These are phyloP conservation scores for Perithous albicinctus DNA, from an alignment of 2,888 invertebrate genomes.

Conservation along the genomic window DNA sequence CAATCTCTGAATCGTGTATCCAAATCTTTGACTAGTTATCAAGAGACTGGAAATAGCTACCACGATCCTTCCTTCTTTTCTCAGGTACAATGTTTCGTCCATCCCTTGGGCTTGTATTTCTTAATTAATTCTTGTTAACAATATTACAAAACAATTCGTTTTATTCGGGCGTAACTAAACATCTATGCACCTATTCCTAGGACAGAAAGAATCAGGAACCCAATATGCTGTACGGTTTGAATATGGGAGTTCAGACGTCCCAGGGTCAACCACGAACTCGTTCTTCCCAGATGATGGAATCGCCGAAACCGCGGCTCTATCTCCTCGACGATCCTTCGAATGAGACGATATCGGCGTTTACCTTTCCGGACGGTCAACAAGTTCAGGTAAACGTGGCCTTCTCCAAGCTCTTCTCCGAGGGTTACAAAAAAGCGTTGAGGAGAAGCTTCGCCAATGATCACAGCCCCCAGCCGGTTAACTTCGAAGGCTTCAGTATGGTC, in stretches of 20 bases:
- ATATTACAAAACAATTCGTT: neutral
- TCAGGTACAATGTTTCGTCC: conserved; percentile 60
- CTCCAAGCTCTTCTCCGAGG: conserved; percentile 69
- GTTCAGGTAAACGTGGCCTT: conserved; percentile 71
- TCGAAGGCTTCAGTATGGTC: conserved; percentile 70
- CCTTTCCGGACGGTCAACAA: conserved; percentile 71
- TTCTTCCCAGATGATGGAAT: conserved; percentile 24
- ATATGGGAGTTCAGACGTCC: conserved; percentile 30
- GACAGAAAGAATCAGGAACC: conserved; percentile 65
- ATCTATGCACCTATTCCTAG: conserved; percentile 55
- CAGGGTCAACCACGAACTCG: conserved; percentile 15
- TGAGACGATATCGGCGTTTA: conserved; percentile 66
- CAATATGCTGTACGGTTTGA: conserved; percentile 53
- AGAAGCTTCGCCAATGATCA: conserved; percentile 68
- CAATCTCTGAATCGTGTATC: conserved; percentile 65
- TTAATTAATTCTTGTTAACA: neutral
- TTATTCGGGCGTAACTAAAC: neutral
- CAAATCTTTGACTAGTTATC: conserved; percentile 60
- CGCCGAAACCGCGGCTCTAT: conserved; percentile 65
- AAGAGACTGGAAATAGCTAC: conserved; percentile 42
- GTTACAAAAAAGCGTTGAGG: conserved; percentile 68
- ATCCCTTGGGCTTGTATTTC: neutral
- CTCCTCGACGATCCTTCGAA: conserved; percentile 65
- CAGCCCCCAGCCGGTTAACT: conserved; percentile 66
- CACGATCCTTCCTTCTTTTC: conserved; percentile 66